Evolutionary conservation across 2,888 invertebrate species (phyloP).

Genomic region (Hirudinaria manillensis): DNA sequence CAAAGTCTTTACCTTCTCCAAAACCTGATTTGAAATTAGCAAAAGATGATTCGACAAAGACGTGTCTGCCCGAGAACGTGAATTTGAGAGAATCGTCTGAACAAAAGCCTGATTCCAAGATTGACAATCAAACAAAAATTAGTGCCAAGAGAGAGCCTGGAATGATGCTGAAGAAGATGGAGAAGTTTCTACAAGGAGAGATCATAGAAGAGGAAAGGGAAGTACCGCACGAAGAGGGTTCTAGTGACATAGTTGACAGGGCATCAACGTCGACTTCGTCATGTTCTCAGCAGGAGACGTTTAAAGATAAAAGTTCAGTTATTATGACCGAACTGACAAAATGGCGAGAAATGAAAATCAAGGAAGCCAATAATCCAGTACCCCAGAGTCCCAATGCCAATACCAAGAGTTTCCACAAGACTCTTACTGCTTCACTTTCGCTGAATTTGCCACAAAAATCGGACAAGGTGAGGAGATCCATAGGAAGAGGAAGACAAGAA

Average conservation of each 20-base stretch:
- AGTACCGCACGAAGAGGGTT: neutral
- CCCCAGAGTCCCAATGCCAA: neutral
- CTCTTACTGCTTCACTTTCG: neutral
- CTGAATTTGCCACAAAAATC: neutral
- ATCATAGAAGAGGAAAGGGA: neutral
- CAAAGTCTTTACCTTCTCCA: too few species aligned
- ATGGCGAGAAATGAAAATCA: neutral
- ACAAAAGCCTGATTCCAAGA: neutral
- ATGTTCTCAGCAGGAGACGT: too few species aligned
- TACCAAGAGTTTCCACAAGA: neutral
- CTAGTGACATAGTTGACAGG: too few species aligned
- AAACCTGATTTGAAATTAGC: too few species aligned
- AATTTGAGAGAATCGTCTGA: too few species aligned
- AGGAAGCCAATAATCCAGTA: neutral
- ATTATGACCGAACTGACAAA: constrained; percentile 5
- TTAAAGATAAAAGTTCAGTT: neutral
- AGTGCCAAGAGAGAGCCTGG: neutral
- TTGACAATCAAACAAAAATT: constrained; percentile 3
- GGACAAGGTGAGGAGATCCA: neutral
- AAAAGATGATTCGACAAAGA: too few species aligned
- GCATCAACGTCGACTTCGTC: too few species aligned
- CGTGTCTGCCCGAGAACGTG: too few species aligned
- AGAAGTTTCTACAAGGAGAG: constrained; percentile 5
- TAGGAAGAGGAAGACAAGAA: neutral
- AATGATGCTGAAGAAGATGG: neutral